Evolutionary conservation across 2,888 invertebrate genomes (phyloP).

Genomic region (Barypeithes pellucidus): DNA sequence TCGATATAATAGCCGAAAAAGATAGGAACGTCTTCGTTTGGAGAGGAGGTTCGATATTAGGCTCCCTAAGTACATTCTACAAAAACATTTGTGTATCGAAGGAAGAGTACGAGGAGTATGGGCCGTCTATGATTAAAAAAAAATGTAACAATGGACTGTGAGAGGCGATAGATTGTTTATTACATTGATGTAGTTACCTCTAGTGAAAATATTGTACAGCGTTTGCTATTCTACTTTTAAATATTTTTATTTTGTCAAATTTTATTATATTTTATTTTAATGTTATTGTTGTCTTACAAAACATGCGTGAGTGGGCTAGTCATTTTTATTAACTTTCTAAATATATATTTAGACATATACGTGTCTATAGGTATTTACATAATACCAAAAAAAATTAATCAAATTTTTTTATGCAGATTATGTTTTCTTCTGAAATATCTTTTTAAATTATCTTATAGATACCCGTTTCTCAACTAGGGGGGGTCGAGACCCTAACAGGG

Average conservation of each 20-base stretch:
- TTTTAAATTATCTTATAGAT: no score
- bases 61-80: conserved; percentile 48
- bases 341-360: neutral
- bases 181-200: neutral
- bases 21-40: conserved; percentile 52
- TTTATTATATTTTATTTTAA: conserved; percentile 11
- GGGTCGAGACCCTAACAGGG: no score
- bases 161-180: no score
- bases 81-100: conserved; percentile 52
- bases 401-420: no score
- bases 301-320: conserved; percentile 41
- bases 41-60: conserved; percentile 55
- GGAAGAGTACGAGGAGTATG: conserved; percentile 53
- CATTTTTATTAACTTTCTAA: conserved; percentile 1
- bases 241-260: conserved; percentile 2
- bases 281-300: conserved; percentile 1
- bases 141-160: conserved; percentile 49
- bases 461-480: no score
- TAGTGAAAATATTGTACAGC: neutral
- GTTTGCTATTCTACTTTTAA: neutral
- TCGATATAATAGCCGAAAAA: conserved; percentile 42
- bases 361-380: neutral
- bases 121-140: conserved; percentile 44
- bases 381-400: no score
- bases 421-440: no score